These are phyloP conservation scores for Dermochelys coriacea DNA, from an alignment of 2,797 vertebrate species.

Conservation along the genomic window DNA sequence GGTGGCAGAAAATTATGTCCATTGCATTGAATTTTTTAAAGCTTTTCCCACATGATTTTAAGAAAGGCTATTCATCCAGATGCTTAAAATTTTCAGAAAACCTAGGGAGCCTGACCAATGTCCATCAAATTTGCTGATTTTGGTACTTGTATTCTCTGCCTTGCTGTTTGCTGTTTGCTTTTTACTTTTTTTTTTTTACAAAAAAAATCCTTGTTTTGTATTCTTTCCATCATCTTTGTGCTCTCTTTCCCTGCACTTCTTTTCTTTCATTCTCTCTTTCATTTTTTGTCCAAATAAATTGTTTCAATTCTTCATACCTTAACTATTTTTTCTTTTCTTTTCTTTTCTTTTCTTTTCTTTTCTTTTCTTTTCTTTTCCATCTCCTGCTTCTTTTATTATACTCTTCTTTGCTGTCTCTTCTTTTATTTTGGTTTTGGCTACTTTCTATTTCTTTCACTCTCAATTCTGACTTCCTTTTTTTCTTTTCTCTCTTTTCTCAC, in stretches of 20 bases:
- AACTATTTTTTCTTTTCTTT: not conserved
- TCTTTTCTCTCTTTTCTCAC: not conserved
- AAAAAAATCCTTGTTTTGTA: not conserved
- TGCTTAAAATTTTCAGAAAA: not conserved
- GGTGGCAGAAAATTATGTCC: not conserved
- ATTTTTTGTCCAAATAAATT: not conserved
- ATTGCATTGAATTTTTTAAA: not conserved
- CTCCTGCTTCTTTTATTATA: not conserved
- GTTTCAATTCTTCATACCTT: not conserved
- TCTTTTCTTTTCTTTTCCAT: not conserved
- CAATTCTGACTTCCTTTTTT: not conserved
- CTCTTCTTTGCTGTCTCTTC: not conserved
- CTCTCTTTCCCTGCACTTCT: not conserved
- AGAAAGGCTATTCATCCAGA: fast-evolving
- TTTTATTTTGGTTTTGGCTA: not conserved
- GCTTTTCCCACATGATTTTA: not conserved
- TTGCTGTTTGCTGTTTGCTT: not conserved
- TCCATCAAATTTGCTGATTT: not conserved
- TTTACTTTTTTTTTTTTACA: too few species aligned
- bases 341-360: not conserved
- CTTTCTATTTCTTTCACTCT: not conserved
- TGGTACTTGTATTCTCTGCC: not conserved
- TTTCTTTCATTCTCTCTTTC: not conserved
- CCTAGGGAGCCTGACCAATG: not conserved
- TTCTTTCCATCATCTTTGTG: not conserved